Evolutionary conservation across 2,888 invertebrate species (phyloP), one percentile per base, ranked within the genome.

Genomic region (Melanchra persicariae): DNA sequence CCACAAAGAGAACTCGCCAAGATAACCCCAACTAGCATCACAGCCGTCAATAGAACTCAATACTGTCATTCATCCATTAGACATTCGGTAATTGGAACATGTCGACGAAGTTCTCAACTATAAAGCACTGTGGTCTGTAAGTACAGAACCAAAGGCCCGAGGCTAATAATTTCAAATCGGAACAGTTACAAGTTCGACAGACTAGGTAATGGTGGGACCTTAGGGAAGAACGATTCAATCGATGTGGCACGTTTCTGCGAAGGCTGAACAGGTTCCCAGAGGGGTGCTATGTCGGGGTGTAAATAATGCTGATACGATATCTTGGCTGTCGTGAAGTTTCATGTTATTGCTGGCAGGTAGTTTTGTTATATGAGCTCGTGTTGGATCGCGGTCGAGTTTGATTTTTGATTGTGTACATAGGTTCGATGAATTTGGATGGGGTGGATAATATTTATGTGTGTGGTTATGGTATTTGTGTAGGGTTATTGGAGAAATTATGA

Each of bases 81-180:
- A 51, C 52, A 71, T 78, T 75, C 69, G 54, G 75, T 84, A 84
- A 84, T 87, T 83, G 82, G 82, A 82, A 80, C 82, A 86, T 82
- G 83, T 82, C 80, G 79, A 60, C 67, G 47, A 79, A 83, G 81
- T 87, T 84, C 62, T 70, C 55, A 71, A 80, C 74, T 67, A 63
- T 55, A 80, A 74, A 70, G 76, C 55, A 75, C 73, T 76, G 81
- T 77, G 83, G 55, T 77, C 62, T 73, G 17, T 70, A 64, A 64
- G 62, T 64, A 75, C 43, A 37, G 76, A 75, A 76, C 70, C 74
- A 73, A 74, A 79, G 63, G 68, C 84, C 75, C 71, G 80, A 51
- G 84, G 86, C 83, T 87, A 87, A 90, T 90, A 88, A 91, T 91
- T 89, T 88, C 85, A 85, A 90, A 89, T 90, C 84, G 82, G 86